Conservation (phyloP, 2,888 invertebrate species). For the Antitype chi region DNA sequence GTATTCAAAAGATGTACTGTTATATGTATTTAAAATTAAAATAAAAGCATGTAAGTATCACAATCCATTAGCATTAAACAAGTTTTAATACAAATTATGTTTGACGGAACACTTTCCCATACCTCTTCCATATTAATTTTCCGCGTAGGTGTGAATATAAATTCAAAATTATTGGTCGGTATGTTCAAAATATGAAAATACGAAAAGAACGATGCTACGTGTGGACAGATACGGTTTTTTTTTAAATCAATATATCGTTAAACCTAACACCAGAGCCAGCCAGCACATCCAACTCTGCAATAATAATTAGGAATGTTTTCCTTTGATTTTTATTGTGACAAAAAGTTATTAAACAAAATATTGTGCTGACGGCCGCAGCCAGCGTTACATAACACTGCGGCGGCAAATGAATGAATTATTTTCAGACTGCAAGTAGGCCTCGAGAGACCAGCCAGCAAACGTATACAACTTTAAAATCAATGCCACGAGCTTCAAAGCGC, state of each 20-base stretch:
- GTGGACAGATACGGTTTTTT: not conserved
- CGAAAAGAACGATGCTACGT: not conserved
- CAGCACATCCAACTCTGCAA: not conserved
- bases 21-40: not conserved
- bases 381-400: slow-evolving; percentile 81
- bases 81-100: not conserved
- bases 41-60: not conserved
- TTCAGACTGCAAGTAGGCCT: slow-evolving; percentile 43
- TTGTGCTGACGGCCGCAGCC: slow-evolving; percentile 20
- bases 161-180: not conserved
- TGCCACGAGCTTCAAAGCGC: slow-evolving; percentile 1
- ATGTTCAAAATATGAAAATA: not conserved
- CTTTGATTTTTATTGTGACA: not conserved
- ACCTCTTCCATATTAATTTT: not conserved
- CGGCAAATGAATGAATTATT: slow-evolving; percentile 71
- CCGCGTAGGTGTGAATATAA: not conserved
- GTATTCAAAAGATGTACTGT: not conserved
- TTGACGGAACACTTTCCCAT: not conserved
- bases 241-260: not conserved
- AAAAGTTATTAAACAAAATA: slow-evolving; percentile 26
- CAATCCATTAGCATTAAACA: not conserved
- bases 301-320: not conserved
- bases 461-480: slow-evolving; percentile 28
- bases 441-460: slow-evolving; percentile 6
- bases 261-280: not conserved